Percentiles rank a stretch among this genome's conserved stretches.
Evolutionary conservation across 2,888 invertebrate genomes (phyloP).

Genomic region (Frankliniella fusca): DNA sequence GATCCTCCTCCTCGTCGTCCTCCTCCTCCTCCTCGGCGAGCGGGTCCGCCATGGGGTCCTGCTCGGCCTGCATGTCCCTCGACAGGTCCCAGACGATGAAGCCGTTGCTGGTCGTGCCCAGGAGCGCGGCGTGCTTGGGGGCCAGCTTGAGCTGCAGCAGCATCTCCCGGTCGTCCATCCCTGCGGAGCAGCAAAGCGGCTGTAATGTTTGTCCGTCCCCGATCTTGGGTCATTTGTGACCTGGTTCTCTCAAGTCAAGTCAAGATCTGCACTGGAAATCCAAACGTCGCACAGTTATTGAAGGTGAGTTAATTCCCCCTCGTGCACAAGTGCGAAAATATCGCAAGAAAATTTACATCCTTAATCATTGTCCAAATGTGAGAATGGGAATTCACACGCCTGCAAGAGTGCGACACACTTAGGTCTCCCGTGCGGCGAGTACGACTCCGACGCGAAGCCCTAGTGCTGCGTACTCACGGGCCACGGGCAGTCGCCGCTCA

Average conservation of each 20-base stretch:
- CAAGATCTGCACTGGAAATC: too few species aligned
- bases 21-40: constrained; percentile 6
- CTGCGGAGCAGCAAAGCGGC: constrained; percentile 39
- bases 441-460: too few species aligned
- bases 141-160: constrained; percentile 79
- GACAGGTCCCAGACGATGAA: constrained; percentile 78
- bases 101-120: constrained; percentile 81
- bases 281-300: neutral
- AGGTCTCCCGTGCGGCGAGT: too few species aligned
- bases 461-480: constrained; percentile 41
- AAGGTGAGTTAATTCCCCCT: neutral
- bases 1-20: neutral
- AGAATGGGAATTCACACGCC: too few species aligned
- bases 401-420: too few species aligned
- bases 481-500: constrained; percentile 58
- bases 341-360: too few species aligned
- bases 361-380: too few species aligned
- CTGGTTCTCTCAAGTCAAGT: too few species aligned
- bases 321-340: too few species aligned
- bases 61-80: constrained; percentile 48
- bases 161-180: constrained; percentile 69
- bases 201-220: neutral
- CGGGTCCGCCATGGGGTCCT: constrained; percentile 30
- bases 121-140: constrained; percentile 70
- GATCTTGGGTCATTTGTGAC: too few species aligned